phyloP scores from a whole-genome alignment of 2,797 vertebrate species.

The Acipenser ruthenus region DNA sequence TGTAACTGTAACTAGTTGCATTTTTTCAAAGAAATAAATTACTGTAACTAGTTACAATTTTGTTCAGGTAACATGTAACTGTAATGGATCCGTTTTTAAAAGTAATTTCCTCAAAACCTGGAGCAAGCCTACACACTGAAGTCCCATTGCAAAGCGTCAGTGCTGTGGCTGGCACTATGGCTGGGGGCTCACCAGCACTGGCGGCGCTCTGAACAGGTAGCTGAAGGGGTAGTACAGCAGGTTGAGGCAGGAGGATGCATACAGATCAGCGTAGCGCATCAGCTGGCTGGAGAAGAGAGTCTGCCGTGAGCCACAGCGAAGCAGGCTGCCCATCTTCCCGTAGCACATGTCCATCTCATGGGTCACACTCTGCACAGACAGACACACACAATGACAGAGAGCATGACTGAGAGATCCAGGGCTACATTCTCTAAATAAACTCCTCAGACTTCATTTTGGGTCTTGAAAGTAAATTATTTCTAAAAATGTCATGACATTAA shows the following conservation, averaged over 20 bases:
- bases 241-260: slow-evolving; percentile 62
- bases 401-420: neutral
- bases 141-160: neutral
- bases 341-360: slow-evolving; percentile 72
- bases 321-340: slow-evolving; percentile 73
- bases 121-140: neutral
- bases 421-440: neutral
- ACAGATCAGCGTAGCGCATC: slow-evolving; percentile 68
- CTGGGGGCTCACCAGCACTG: slow-evolving; percentile 51
- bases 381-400: slow-evolving; percentile 9
- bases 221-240: slow-evolving; percentile 71
- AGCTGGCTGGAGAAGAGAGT: slow-evolving; percentile 77
- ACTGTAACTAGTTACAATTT: neutral
- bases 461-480: too few species aligned
- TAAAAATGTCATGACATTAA: too few species aligned
- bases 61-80: neutral
- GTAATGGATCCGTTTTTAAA: neutral
- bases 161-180: neutral
- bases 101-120: neutral
- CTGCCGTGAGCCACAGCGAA: slow-evolving; percentile 67
- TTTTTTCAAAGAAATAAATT: slow-evolving; percentile 1
- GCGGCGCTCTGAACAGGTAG: slow-evolving; percentile 69
- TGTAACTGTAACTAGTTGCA: neutral
- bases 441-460: neutral
- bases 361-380: slow-evolving; percentile 58